Conservation (phyloP, 2,113 vertebrate species). For the Odocoileus hemionus region DNA sequence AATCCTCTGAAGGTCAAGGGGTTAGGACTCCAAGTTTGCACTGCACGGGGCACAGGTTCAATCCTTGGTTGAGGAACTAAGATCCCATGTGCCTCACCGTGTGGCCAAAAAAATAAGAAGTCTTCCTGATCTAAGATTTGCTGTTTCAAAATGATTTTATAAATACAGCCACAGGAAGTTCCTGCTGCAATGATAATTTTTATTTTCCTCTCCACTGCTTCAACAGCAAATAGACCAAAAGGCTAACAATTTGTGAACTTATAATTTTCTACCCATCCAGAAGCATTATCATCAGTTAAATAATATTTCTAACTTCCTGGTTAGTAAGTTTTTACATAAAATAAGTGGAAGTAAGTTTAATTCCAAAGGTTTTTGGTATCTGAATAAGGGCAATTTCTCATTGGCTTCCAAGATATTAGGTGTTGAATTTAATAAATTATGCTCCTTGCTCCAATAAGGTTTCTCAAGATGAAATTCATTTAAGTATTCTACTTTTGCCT, state of each 20-base stretch:
- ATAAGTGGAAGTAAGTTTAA: constrained; percentile 8
- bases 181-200: not conserved
- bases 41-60: not conserved
- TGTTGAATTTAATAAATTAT: not conserved
- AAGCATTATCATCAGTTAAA: not conserved
- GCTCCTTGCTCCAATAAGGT: not conserved
- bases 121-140: not conserved
- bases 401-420: not conserved
- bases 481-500: not conserved
- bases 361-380: not conserved
- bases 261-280: not conserved
- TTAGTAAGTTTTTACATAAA: not conserved
- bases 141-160: not conserved
- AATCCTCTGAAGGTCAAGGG: not conserved
- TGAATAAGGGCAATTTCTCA: not conserved
- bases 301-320: not conserved
- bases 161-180: not conserved
- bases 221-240: not conserved
- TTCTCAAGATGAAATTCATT: not conserved
- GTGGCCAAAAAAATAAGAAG: not conserved
- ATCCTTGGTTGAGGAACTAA: not conserved
- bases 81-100: not conserved
- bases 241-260: not conserved
- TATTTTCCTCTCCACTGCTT: not conserved
- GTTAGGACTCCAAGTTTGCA: not conserved